Percentiles rank a stretch among this genome's conserved stretches.
Conservation (phyloP, 2,113 vertebrate species). For the Rhinichthys klamathensis region DNA sequence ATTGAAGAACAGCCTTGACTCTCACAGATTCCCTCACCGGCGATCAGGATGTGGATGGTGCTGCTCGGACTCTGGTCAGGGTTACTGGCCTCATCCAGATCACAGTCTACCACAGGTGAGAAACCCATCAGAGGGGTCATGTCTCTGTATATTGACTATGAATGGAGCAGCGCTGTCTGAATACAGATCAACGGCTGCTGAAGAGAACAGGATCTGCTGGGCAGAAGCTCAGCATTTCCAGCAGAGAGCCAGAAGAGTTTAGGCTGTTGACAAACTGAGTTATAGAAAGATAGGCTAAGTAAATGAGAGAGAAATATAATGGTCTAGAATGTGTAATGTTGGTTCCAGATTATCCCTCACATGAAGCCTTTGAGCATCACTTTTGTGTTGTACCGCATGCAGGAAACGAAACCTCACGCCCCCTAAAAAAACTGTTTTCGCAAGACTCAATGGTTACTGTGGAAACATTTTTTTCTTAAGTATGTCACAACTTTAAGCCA, state of each 20-base stretch:
- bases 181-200: not conserved
- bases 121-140: not conserved
- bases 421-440: not conserved
- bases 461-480: not conserved
- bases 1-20: not conserved
- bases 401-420: not conserved
- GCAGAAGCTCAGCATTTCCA: not conserved
- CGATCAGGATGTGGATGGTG: conserved; percentile 75
- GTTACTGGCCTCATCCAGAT: conserved; percentile 72
- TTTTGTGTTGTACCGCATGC: not conserved
- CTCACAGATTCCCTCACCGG: not conserved
- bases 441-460: not conserved
- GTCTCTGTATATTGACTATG: not conserved
- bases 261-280: not conserved
- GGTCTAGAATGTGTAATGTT: too few species aligned
- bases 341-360: too few species aligned
- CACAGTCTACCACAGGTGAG: conserved; percentile 70
- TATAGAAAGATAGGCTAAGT: not conserved
- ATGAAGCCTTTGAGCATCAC: not conserved
- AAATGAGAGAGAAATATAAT: not conserved
- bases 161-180: not conserved
- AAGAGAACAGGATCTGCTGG: not conserved
- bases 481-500: not conserved
- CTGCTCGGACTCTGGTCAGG: conserved; percentile 71
- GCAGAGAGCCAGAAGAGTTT: not conserved